A percentile compares a stretch with the other conserved stretches of the same genome.
Conservation (phyloP, 2,113 vertebrate species). For the Aix galericulata region DNA sequence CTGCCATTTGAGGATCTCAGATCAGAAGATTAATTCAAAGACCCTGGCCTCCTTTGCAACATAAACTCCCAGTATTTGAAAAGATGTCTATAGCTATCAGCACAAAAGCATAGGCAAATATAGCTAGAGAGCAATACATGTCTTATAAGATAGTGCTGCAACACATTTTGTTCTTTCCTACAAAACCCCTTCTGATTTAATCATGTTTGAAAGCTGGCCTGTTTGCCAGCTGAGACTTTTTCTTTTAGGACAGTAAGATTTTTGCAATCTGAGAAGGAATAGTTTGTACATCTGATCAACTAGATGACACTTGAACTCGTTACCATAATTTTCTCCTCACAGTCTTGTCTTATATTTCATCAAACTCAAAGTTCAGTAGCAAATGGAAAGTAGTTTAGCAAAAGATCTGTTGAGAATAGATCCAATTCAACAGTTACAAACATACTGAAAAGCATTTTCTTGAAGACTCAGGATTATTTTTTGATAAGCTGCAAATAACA, state of each 20-base stretch:
- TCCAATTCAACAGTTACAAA: background rate
- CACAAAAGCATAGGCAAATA: background rate
- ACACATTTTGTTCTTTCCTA: background rate
- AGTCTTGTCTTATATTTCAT: background rate
- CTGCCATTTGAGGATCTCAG: background rate
- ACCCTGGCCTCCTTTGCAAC: background rate
- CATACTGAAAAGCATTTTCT: background rate
- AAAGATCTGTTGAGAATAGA: background rate
- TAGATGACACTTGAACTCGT: rapidly evolving
- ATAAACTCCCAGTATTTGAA: background rate
- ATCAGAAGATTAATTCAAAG: background rate
- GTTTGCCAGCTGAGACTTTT: background rate
- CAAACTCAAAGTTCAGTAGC: background rate
- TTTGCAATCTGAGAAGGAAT: background rate
- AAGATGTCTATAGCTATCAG: background rate
- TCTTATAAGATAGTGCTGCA: background rate
- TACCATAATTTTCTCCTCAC: background rate
- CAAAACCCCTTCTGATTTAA: background rate
- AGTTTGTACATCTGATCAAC: background rate
- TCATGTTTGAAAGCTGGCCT: background rate
- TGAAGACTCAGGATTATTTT: background rate
- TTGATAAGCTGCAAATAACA: background rate
- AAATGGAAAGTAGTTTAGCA: background rate
- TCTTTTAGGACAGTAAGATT: background rate
- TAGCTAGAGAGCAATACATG: background rate